Percentiles rank a stretch among this genome's conserved stretches.
Evolutionary conservation across 35 echinoderm and acorn worm genomes (phyloP).

Genomic region (Heliocidaris erythrogramma): DNA sequence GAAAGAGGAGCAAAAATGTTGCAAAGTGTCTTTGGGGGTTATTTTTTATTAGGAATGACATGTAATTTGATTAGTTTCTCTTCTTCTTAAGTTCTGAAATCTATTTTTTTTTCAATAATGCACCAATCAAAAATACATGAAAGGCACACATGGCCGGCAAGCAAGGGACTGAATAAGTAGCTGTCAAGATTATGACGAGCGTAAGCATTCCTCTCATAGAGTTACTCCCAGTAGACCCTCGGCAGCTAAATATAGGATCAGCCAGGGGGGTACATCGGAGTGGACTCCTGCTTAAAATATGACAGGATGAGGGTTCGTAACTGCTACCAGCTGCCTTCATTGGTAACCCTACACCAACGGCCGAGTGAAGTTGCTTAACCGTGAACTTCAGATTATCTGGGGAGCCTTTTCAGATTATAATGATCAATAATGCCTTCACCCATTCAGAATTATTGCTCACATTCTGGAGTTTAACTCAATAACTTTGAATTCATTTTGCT

Average conservation of each 20-base stretch:
- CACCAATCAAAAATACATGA: no score
- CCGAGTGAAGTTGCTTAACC: neutral
- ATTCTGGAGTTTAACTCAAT: no score
- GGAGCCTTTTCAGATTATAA: no score
- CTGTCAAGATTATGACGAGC: neutral
- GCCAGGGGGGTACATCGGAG: neutral
- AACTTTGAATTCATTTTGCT: no score
- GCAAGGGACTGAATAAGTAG: no score
- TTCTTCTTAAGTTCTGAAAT: no score
- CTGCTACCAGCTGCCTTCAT: neutral
- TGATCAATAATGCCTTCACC: no score
- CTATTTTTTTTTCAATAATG: no score
- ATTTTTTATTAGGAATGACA: neutral
- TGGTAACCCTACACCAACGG: neutral
- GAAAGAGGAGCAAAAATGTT: neutral
- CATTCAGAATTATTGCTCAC: no score
- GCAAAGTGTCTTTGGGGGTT: neutral
- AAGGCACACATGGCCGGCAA: no score
- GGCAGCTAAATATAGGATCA: neutral
- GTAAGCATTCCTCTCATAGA: neutral
- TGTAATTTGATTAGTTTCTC: neutral
- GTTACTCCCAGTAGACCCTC: neutral
- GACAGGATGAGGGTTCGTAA: neutral
- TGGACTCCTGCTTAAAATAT: neutral
- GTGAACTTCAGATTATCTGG: neutral